These are phyloP conservation scores for Apostichopus californicus DNA, from an alignment of 35 echinoderm and acorn worm genomes.

Conservation along the genomic window DNA sequence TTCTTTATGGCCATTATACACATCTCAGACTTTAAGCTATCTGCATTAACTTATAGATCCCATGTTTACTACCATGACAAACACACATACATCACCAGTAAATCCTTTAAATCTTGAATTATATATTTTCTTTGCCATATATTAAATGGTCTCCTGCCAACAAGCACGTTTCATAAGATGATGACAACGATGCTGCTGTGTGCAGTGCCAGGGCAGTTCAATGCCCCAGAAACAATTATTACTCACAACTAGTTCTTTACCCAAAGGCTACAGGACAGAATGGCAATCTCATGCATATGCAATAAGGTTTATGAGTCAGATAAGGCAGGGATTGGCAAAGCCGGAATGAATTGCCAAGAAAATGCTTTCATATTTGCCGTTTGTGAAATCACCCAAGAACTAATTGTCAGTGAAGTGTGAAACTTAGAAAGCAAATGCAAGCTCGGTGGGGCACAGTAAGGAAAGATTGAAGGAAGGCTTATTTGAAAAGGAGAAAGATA, in stretches of 20 bases:
- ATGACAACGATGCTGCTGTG: background rate
- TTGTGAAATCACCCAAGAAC: slow-evolving; percentile 31
- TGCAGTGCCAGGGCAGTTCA: slow-evolving; percentile 17
- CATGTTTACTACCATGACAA: too few species aligned
- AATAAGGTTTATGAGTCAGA: slow-evolving; percentile 40
- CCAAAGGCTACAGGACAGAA: slow-evolving; percentile 18
- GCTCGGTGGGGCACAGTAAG: background rate
- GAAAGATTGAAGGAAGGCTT: background rate
- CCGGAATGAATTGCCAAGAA: slow-evolving; percentile 14
- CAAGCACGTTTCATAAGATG: background rate
- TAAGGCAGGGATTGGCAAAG: slow-evolving; percentile 11
- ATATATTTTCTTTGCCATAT: background rate
- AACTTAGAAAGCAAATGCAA: background rate
- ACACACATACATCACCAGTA: too few species aligned
- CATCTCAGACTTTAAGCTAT: too few species aligned
- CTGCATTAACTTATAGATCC: too few species aligned
- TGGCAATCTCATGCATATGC: slow-evolving; percentile 27
- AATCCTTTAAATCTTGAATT: too few species aligned
- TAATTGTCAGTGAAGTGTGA: slow-evolving; percentile 14
- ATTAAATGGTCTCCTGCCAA: background rate
- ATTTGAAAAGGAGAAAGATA: background rate
- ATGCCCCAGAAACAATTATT: slow-evolving; percentile 49
- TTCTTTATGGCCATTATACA: too few species aligned
- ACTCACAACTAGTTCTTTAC: slow-evolving; percentile 49
- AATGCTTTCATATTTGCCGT: background rate